Evolutionary conservation across 2,888 invertebrate genomes (phyloP), one percentile per base, ranked within the genome.

Genomic region (Lasius platythorax): DNA sequence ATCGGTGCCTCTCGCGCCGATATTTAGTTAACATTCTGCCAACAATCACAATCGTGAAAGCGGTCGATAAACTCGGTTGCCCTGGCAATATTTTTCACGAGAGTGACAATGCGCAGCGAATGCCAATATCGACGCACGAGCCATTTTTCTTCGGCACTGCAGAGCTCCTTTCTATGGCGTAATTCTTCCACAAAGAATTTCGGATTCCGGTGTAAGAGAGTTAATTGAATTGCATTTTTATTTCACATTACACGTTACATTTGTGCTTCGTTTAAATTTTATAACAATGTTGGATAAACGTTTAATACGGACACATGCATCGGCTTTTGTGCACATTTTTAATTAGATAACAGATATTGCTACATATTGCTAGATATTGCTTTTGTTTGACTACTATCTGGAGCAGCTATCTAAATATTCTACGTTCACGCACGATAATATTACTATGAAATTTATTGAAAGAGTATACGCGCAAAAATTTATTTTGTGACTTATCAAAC

Each of bases 141-240:
- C 11, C 28, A 58, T 6, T 18, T 43, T 37, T 64, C 46, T 63
- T 33, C 28, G 8, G 28, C 28, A 3, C 1, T 15, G 66, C 40
- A 23, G 23, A 23, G 30, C 30, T 37, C n/a, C 1, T n/a, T 18
- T 3, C 3, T 23, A 37, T 23, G 8, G n/a, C 46, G 43, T 18
- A 15, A 37, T 37, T 50, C 12, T 11, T 40, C 40, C 12, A 28
- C n/a, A 2, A 28, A 40, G 2, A 53, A 40, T 40, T 43, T 78
- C 11, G 5, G 30, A 15, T 78, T 66, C 0, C 12, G 4, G 5
- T 4, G 11, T 4, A n/a, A 6, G 40, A n/a, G 12, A 53, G 12
- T 53, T 66, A 56, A 76, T 76, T 66, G 28, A 76, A 15, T 28
- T n/a, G 12, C 18, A 56, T 33, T 40, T 40, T 40, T 37, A 6